phyloP scores from a whole-genome alignment of 1,140 invertebrate species.

The Ostrea edulis region DNA sequence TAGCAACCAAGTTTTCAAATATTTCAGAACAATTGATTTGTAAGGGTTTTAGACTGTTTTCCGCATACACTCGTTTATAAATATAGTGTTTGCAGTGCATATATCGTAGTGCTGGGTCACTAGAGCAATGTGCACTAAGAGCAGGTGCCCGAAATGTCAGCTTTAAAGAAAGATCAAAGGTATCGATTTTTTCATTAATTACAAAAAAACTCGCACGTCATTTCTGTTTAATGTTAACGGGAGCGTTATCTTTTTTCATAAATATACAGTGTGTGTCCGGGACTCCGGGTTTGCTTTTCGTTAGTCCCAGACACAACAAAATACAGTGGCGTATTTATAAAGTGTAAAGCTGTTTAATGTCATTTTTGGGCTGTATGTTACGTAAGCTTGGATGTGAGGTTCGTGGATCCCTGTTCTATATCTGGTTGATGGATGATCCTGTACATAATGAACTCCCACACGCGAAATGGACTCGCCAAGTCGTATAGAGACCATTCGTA shows the following conservation, averaged over 20 bases:
- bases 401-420: not conserved
- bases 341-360: not conserved
- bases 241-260: slow-evolving; percentile 7
- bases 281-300: not conserved
- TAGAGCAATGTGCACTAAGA: not conserved
- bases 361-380: not conserved
- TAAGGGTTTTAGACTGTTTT: not conserved
- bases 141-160: not conserved
- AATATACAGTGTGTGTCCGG: not conserved
- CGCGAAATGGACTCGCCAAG: not conserved
- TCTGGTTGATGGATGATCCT: not conserved
- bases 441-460: not conserved
- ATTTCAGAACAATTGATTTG: not conserved
- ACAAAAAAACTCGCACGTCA: not conserved
- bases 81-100: no score
- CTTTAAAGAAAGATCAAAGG: slow-evolving; percentile 2
- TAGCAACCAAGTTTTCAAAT: slow-evolving; percentile 20
- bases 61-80: no score
- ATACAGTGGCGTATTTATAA: not conserved
- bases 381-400: not conserved
- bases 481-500: not conserved
- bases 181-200: not conserved
- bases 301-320: not conserved
- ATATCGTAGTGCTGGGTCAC: no score
- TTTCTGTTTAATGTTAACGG: not conserved